Base-by-base conservation (phyloP, 1,140 invertebrate species). In the Penaeus vannamei region DNA sequence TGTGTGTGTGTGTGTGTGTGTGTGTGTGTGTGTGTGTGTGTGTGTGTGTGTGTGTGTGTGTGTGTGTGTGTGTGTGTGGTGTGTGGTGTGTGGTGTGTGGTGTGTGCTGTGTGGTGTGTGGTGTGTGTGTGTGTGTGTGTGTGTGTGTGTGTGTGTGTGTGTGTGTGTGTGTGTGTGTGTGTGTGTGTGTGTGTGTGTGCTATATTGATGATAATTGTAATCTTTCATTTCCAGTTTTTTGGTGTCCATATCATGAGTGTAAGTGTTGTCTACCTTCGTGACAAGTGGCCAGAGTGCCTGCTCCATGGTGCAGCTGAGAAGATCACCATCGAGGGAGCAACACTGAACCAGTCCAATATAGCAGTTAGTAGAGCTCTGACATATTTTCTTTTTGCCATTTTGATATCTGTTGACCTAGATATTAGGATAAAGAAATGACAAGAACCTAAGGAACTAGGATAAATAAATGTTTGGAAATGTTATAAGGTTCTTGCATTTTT, bases 191-290 rank as follows among this genome's bases (percentile, higher is more conserved):
- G 53, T 53, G 8, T 10, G 8, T 10, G 14, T 53, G 53, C n/a
- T 53, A 7, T 23, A 90, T 14, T 81, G 10, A 26, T 23, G 87
- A 53, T 69, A 85, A 66, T 76, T 89, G 53, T 84, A 59, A 23
- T 80, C 42, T 84, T 32, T 80, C 19, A 61, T 86, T 76, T 96
- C 79, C 86, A 92, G 96, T 97, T 97, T 93, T 96, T 97, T 95
- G 96, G 96, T n/a, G 95, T 98, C 42, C 96, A 97, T 92, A 94
- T 98, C 59, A 95, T 96, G 90, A 97, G 97, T 92, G 95, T 97
- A 90, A 97, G 95, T 87, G 94, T 97, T 19, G 95, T 96, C 91
- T 93, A 96, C 79, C 94, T 97, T 89, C 94, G 95, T 82, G 94
- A 94, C 64, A 93, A 94, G 91, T 93, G 93, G 83, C 95, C 95